Percentiles rank a stretch among this genome's conserved stretches.
These are phyloP conservation scores for Lepeophtheirus nordmannii DNA, from an alignment of 2,888 invertebrate genomes.

Conservation along the genomic window DNA sequence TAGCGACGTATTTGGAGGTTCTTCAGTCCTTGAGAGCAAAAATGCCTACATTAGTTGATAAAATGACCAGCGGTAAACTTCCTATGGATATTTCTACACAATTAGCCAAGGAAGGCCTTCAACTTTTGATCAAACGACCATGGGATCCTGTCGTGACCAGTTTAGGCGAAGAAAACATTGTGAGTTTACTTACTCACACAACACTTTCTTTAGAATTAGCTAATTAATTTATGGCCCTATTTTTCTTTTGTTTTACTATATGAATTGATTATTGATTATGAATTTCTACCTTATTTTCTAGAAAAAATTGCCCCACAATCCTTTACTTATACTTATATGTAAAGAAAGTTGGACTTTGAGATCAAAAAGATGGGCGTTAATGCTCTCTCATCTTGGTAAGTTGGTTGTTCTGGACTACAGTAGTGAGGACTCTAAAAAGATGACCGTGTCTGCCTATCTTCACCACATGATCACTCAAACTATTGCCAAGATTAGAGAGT, in stretches of 20 bases:
- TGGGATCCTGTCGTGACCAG: conserved; percentile 55
- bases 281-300: conserved; percentile 30
- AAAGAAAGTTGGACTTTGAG: not conserved
- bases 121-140: conserved; percentile 47
- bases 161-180: conserved; percentile 46
- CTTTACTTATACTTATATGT: conserved; percentile 43
- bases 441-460: not conserved
- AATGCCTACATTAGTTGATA: conserved; percentile 54
- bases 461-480: conserved; percentile 4
- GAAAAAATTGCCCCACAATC: conserved; percentile 52
- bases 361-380: conserved; percentile 24
- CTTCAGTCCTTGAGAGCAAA: conserved; percentile 45
- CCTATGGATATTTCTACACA: conserved; percentile 12
- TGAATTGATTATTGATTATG: conserved; percentile 10
- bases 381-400: conserved; percentile 28
- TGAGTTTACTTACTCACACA: conserved; percentile 32
- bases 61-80: conserved; percentile 42
- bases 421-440: not conserved
- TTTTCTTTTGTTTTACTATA: not conserved
- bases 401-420: conserved; percentile 23
- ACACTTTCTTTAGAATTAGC: too few relatives aligned
- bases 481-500: conserved; percentile 4
- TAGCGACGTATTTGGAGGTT: conserved; percentile 38
- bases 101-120: conserved; percentile 33
- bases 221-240: too few relatives aligned